Conservation (phyloP, 2,888 invertebrate genomes). For the Euproctis similis region DNA sequence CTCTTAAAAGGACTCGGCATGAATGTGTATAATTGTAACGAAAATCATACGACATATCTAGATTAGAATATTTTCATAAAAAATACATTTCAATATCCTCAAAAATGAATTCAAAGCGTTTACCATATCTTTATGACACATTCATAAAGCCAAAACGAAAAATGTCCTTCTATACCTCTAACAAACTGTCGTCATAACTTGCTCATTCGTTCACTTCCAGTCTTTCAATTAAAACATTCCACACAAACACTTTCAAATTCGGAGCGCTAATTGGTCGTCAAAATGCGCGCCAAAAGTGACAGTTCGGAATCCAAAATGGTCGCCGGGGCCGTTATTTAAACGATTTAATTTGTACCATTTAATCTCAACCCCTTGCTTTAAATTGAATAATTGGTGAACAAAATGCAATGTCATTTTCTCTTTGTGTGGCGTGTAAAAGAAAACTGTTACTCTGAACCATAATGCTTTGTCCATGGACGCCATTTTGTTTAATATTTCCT, state of each 20-base stretch:
- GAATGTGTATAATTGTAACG: too few relatives aligned
- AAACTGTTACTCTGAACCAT: constrained; percentile 10
- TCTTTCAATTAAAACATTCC: constrained; percentile 31
- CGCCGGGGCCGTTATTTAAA: constrained; percentile 33
- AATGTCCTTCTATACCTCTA: too few relatives aligned
- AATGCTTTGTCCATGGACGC: constrained; percentile 8
- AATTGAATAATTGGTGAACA: constrained; percentile 37
- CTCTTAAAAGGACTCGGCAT: too few relatives aligned
- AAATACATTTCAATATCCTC: too few relatives aligned
- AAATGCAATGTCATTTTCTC: constrained; percentile 32
- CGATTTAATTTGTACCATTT: constrained; percentile 42
- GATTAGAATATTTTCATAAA: too few relatives aligned
- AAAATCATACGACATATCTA: too few relatives aligned
- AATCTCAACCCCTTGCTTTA: constrained; percentile 32
- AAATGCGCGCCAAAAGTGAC: constrained; percentile 47
- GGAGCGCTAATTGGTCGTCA: constrained; percentile 41
- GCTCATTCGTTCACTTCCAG: constrained; percentile 32
- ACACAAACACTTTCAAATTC: constrained; percentile 33
- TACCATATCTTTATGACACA: too few relatives aligned
- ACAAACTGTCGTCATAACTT: constrained; percentile 29
- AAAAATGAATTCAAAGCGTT: too few relatives aligned
- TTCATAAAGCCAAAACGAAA: too few relatives aligned
- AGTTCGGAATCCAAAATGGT: constrained; percentile 48
- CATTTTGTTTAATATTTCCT: constrained; percentile 10
- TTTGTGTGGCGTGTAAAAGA: constrained; percentile 11